Evolutionary conservation across 2,797 vertebrate species (phyloP).

Genomic region (Forpus xanthops): DNA sequence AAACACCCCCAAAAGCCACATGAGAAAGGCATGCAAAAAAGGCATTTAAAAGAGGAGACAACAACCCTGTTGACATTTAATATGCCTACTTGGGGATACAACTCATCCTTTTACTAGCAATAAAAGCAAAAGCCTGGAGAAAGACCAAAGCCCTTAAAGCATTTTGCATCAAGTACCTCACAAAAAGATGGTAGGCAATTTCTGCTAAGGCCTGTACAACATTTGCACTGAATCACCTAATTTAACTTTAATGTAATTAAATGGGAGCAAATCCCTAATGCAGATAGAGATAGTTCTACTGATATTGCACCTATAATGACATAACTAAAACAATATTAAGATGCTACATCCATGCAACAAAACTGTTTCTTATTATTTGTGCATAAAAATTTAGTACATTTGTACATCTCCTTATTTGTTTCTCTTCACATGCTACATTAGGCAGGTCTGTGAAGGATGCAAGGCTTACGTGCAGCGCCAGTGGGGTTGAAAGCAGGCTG

Average conservation of each 20-base stretch:
- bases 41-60: not conserved
- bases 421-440: not conserved
- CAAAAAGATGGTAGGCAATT: not conserved
- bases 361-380: not conserved
- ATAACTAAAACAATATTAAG: not conserved
- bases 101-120: constrained; percentile 3
- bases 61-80: constrained; percentile 22
- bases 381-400: not conserved
- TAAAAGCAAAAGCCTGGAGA: constrained; percentile 11
- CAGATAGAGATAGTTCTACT: not conserved
- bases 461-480: not conserved
- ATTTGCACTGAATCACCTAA: not conserved
- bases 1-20: not conserved
- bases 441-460: not conserved
- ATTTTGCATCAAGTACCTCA: not conserved
- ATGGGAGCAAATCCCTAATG: not conserved
- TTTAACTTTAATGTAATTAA: not conserved
- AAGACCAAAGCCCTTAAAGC: not conserved
- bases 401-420: not conserved
- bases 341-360: not conserved
- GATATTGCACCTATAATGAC: not conserved
- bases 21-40: not conserved
- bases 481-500: not conserved
- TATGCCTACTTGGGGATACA: constrained; percentile 15
- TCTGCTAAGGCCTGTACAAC: not conserved